Base-by-base conservation (phyloP, 2,888 invertebrate species). In the Mycogona germanica region DNA sequence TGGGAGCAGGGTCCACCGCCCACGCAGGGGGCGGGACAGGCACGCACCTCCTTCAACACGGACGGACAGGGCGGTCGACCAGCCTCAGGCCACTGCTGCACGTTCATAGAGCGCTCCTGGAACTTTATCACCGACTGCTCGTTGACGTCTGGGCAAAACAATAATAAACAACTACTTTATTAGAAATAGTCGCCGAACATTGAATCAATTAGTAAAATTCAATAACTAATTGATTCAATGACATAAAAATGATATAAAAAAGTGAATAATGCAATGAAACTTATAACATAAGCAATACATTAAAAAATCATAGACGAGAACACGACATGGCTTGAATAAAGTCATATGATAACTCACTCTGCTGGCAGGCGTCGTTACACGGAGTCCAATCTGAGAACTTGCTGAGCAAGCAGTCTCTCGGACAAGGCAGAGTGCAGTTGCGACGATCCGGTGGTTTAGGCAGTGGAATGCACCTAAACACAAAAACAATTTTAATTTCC, bases 311-410 rank as follows among this genome's bases (percentile, higher is more conserved):
- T n/a, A n/a, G n/a, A n/a, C n/a, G n/a, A n/a, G n/a, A n/a, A n/a
- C n/a, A n/a, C n/a, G n/a, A n/a, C n/a, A n/a, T n/a, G n/a, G n/a
- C n/a, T n/a, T n/a, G n/a, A n/a, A n/a, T n/a, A n/a, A n/a, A n/a
- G n/a, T n/a, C n/a, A n/a, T n/a, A n/a, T n/a, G n/a, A 41, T 14
- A 17, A 46, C 25, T 32, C 32, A 53, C 56, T 50, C 1, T 40
- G n/a, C n/a, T 28, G 30, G 38, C 56, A 56, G 7, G 53, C 42
- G 38, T 56, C 56, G n/a, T 48, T 48, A 44, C 57, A 57, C n/a
- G 51, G 38, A n/a, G 57, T 48, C 57, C 57, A 57, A 37, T 57
- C 57, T 5, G 55, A 44, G 42, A 30, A 57, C 17, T 55, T 55
- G 26, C 49, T 57, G 26, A 54, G 21, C 23, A 50, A 25, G 23